Conservation (phyloP, 2,113 vertebrate species). For the Plecturocebus donacophilus region DNA sequence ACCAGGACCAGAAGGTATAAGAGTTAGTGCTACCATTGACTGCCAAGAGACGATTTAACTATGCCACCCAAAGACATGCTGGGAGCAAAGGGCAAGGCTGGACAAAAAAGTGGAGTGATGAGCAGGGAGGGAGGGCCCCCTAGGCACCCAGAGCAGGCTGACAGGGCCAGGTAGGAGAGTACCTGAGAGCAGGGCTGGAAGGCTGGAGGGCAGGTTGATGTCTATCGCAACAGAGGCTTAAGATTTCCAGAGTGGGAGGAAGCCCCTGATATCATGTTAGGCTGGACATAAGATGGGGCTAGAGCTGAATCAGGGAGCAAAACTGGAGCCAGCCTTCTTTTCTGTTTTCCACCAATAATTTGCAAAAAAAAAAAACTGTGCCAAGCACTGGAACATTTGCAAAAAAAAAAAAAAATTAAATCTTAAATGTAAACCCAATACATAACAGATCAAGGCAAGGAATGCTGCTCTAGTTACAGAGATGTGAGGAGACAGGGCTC, state of each 20-base stretch:
- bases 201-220: neutral
- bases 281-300: neutral
- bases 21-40: neutral
- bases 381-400: neutral
- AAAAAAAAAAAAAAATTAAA: neutral
- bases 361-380: neutral
- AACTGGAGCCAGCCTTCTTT: neutral
- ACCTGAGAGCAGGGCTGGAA: neutral
- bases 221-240: neutral
- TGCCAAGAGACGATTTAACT: neutral
- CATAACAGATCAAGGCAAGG: neutral
- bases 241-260: neutral
- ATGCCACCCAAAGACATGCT: neutral
- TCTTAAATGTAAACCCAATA: neutral
- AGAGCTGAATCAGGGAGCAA: neutral
- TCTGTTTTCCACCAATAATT: neutral
- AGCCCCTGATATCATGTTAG: neutral
- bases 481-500: neutral
- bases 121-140: too few species aligned
- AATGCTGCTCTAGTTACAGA: neutral
- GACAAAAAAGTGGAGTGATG: neutral
- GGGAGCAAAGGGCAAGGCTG: neutral
- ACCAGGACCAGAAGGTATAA: neutral
- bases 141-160: neutral
- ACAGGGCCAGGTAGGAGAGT: too few species aligned